These are phyloP conservation scores for Hormiphora californensis DNA, from an alignment of 37 sponge, comb jelly and placozoan genomes.

Conservation along the genomic window DNA sequence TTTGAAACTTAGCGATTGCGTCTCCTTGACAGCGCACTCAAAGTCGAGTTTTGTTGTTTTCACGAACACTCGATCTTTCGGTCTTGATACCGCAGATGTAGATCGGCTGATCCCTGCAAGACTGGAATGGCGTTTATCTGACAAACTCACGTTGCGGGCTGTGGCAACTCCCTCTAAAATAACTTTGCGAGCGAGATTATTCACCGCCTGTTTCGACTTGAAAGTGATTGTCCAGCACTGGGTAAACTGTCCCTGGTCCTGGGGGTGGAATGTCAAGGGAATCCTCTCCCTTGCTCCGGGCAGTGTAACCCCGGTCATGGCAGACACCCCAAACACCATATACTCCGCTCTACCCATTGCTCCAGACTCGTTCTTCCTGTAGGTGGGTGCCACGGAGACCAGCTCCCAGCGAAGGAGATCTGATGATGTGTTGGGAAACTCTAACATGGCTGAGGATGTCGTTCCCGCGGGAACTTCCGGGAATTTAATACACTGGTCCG, in stretches of 20 bases:
- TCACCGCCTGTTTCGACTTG: no score
- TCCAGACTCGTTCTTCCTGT: constrained; percentile 5
- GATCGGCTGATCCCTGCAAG: neutral
- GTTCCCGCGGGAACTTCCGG: neutral
- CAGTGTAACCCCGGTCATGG: constrained; percentile 16
- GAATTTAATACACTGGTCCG: no score
- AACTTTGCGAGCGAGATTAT: neutral
- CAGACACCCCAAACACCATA: neutral
- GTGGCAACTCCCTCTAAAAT: constrained; percentile 25
- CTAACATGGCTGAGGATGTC: neutral
- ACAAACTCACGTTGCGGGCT: no score
- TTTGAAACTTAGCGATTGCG: neutral
- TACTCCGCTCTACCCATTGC: neutral
- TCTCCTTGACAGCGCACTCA: neutral
- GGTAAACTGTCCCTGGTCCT: neutral
- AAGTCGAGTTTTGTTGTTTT: neutral
- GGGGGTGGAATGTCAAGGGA: constrained; percentile 28
- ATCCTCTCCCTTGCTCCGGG: neutral
- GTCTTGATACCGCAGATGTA: no score
- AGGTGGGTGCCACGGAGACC: constrained; percentile 2
- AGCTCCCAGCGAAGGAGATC: neutral
- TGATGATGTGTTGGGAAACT: constrained; percentile 26
- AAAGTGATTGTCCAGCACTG: constrained; percentile 29
- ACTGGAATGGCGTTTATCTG: no score
- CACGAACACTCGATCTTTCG: constrained; percentile 14